Evolutionary conservation across 2,888 invertebrate genomes (phyloP).

Genomic region (Leptinotarsa tumamoca): DNA sequence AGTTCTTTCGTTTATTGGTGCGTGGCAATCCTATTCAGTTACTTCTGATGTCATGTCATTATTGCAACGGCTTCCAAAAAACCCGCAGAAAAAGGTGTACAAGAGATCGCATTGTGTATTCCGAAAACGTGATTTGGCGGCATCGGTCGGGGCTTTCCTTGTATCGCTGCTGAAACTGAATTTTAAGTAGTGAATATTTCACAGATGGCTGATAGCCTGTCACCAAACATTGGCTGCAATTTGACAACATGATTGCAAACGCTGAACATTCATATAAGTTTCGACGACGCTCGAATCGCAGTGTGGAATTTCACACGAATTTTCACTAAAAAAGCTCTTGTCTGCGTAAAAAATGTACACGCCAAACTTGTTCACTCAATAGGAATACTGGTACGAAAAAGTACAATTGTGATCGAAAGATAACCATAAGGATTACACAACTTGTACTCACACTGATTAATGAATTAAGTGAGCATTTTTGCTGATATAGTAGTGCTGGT

Average conservation of each 20-base stretch:
- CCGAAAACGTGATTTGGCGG: conserved; percentile 51
- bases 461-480: too few species aligned
- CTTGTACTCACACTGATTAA: too few species aligned
- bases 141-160: conserved; percentile 47
- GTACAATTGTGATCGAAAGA: too few species aligned
- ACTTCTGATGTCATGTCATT: conserved; percentile 4
- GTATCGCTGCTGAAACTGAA: conserved; percentile 56
- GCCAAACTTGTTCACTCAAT: neutral
- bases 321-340: conserved; percentile 8
- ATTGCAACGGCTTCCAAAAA: conserved; percentile 28
- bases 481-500: too few species aligned
- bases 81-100: conserved; percentile 39
- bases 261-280: conserved; percentile 53
- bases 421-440: too few species aligned
- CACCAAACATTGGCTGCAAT: conserved; percentile 59
- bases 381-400: too few species aligned
- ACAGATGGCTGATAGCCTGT: conserved; percentile 59
- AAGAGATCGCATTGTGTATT: conserved; percentile 48
- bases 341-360: conserved; percentile 5
- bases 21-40: neutral
- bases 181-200: conserved; percentile 62
- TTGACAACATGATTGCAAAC: conserved; percentile 62
- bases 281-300: conserved; percentile 11
- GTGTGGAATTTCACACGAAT: conserved; percentile 23
- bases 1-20: too few species aligned